phyloP scores from a whole-genome alignment of 2,113 vertebrate genomes.

The Nyctibius bracteatus region DNA sequence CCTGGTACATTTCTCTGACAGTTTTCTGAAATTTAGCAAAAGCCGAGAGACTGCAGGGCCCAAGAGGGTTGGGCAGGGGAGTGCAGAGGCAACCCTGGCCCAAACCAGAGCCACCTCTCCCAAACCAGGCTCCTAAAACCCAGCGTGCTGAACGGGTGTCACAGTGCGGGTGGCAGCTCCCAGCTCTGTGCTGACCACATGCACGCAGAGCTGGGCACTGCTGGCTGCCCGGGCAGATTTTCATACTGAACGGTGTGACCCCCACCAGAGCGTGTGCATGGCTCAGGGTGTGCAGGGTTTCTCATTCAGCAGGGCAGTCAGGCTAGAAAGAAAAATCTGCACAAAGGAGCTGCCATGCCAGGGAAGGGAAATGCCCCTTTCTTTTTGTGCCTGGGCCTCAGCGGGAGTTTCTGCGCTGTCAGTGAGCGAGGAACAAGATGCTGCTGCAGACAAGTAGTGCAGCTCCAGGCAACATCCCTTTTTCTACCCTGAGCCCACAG shows the following conservation, averaged over 20 bases:
- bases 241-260: accelerated
- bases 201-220: accelerated
- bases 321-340: not conserved
- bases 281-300: not conserved
- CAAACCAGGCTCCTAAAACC: not conserved
- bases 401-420: not conserved
- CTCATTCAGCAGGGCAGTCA: not conserved
- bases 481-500: not conserved
- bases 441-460: not conserved
- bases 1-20: not conserved
- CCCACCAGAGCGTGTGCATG: accelerated
- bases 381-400: not conserved
- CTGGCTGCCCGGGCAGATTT: not conserved
- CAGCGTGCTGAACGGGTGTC: not conserved
- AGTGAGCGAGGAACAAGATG: not conserved
- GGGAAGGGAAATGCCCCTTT: not conserved
- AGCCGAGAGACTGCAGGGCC: not conserved
- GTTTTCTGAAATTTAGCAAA: not conserved
- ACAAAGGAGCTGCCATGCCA: not conserved
- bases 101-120: not conserved
- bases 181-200: not conserved
- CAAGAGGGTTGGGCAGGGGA: not conserved
- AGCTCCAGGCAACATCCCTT: not conserved
- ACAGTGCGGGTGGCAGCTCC: accelerated
- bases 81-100: not conserved